Evolutionary conservation across 1,140 invertebrate genomes (phyloP), one percentile per base, ranked within the genome.

Genomic region (Alviniconcha marisindica): DNA sequence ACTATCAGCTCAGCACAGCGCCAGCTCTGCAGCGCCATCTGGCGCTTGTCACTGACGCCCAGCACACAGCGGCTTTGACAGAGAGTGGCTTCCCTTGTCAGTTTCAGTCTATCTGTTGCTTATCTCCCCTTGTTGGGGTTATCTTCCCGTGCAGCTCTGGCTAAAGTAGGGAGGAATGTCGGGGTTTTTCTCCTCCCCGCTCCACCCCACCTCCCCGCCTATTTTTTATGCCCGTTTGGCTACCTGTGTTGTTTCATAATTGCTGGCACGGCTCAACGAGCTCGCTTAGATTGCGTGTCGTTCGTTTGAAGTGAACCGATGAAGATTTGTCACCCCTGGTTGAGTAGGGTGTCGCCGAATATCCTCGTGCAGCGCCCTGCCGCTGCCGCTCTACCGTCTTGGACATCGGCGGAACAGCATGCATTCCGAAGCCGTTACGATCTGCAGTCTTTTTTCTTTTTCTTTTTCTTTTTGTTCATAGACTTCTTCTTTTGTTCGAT

Each of bases 81-180:
- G 24, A 76, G 73, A 76, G 73, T 54, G 73, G 73, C 42, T 76
- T 76, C 73, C 73, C 73, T 33, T 76, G 73, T 76, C 73, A 76
- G 40, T 48, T 76, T 42, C 44, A 48, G 44, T 76, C 73, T 51
- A 54, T 76, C 73, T 76, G 73, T 48, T 42, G 73, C 44, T 76
- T 76, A 54, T 76, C 73, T 76, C 24, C 73, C 73, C 44, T 54
- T 51, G 2, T 76, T 76, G 73, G 40, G 73, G 73, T 76, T 76
- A 76, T 76, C 42, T 76, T 51, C 28, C 44, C 44, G 0, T 74
- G 38, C 5, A 1, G 15, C 14, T 36, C 66, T 21, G 66, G 33
- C 66, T 15, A 40, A 42, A 38, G 28, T n/a, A n/a, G 44, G 42
- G 60, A 63, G 66, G 2, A 40, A 71, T 15, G 28, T 14, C 24